phyloP scores from a whole-genome alignment of 2,888 invertebrate species.

The Plebejus melissa region DNA sequence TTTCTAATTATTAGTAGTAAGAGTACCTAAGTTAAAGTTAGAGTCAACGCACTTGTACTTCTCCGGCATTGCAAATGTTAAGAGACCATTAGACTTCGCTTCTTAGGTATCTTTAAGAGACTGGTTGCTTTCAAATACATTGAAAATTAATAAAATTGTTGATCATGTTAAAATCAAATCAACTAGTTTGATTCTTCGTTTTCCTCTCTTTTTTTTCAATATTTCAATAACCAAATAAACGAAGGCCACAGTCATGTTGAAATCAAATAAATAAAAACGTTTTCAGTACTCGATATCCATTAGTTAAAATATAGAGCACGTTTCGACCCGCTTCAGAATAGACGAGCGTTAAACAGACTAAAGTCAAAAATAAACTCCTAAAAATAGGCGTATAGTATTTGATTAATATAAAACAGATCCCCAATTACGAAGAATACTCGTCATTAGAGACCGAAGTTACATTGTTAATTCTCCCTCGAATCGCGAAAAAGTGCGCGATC shows the following conservation, averaged over 20 bases:
- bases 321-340: constrained; percentile 4
- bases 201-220: no score
- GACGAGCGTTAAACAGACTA: constrained; percentile 5
- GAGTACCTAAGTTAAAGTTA: no score
- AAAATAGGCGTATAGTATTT: constrained; percentile 20
- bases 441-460: constrained; percentile 10
- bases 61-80: no score
- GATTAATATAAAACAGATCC: constrained; percentile 11
- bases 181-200: neutral
- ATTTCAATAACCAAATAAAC: neutral
- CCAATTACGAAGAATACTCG: constrained; percentile 20
- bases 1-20: no score
- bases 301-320: constrained; percentile 17
- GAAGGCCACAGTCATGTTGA: neutral
- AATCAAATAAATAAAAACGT: constrained; percentile 3
- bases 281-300: constrained; percentile 12
- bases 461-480: neutral
- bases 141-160: neutral
- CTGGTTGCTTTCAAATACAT: no score
- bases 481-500: neutral
- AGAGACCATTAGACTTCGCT: no score
- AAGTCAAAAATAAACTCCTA: constrained; percentile 17
- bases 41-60: no score
- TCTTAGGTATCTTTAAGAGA: no score
- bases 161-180: neutral